Conservation (phyloP, 1,140 invertebrate genomes). For the Bombyx mori region ASM3026992v2 NC_085126.1:8743501-8744000, state of each 20-base stretch:
- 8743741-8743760: conserved; percentile 47
- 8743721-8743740: conserved; percentile 38
- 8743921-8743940: not conserved
- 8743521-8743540: conserved; percentile 27
- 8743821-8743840: conserved; percentile 40
- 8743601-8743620: conserved; percentile 9
- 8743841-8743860: conserved; percentile 25
- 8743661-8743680: conserved; percentile 12
- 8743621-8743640: conserved; percentile 36
- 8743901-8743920: not conserved
- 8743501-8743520: conserved; percentile 17
- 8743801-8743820: conserved; percentile 18
- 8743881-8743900: conserved; percentile 21
- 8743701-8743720: conserved; percentile 27
- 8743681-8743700: conserved; percentile 40
- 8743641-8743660: conserved; percentile 22
- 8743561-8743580: conserved; percentile 51
- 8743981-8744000: conserved; percentile 27
- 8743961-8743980: conserved; percentile 24
- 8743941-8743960: conserved; percentile 7
- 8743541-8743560: conserved; percentile 38
- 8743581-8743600: conserved; percentile 33
- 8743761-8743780: conserved; percentile 26
- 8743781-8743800: conserved; percentile 22
- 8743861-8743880: conserved; percentile 30